phyloP scores from a whole-genome alignment of 2,797 vertebrate genomes.

The Poeciliopsis paucimaculata region DNA sequence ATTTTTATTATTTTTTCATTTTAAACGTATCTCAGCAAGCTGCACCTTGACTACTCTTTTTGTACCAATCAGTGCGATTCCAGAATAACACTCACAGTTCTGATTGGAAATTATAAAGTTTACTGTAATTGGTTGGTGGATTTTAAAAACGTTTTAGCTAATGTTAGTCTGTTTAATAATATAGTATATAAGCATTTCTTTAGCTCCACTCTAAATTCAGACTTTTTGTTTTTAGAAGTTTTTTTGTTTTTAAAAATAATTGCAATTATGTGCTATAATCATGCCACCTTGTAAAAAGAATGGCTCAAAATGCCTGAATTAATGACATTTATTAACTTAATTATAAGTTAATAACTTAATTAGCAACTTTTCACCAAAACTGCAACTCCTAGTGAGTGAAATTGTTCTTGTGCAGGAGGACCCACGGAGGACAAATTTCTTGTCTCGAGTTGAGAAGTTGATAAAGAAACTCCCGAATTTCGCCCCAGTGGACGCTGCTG shows the following conservation, averaged over 20 bases:
- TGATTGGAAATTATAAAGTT: not conserved
- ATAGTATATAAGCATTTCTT: not conserved
- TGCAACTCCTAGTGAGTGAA: not conserved
- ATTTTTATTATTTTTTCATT: not conserved
- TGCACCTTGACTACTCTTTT: not conserved
- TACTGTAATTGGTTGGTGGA: not conserved
- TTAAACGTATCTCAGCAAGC: not conserved
- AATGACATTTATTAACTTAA: not conserved
- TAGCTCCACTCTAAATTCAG: not conserved
- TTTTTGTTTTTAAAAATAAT: not conserved
- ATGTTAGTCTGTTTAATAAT: not conserved
- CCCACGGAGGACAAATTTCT: conserved; percentile 82
- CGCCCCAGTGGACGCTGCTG: conserved; percentile 91
- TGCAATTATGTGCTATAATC: not conserved
- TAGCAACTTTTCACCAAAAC: not conserved
- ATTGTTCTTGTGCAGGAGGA: conserved; percentile 67
- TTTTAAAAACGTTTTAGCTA: not conserved
- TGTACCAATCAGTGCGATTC: not conserved
- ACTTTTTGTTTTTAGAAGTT: not conserved
- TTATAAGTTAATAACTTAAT: not conserved
- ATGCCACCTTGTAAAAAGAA: not conserved
- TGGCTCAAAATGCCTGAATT: not conserved
- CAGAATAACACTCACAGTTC: not conserved
- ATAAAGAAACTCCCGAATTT: conserved; percentile 86
- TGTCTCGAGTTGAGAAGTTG: conserved; percentile 81